A percentile compares a stretch with the other conserved stretches of the same genome.
Conservation (phyloP, 2,113 vertebrate genomes). For the Solea solea region DNA sequence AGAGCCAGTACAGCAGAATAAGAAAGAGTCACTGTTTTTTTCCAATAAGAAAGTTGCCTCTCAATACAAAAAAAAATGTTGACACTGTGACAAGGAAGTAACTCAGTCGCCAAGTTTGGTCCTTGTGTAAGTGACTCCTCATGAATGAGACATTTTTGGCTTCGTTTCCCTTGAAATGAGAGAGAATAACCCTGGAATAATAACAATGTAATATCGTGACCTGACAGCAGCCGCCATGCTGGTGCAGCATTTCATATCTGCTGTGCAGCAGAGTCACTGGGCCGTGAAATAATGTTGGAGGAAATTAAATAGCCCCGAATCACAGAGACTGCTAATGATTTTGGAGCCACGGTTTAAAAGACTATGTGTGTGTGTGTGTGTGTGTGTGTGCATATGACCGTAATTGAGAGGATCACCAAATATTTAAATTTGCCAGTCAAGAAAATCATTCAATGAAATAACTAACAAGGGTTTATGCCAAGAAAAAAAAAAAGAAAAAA, state of each 20-base stretch:
- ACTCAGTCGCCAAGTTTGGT: neutral
- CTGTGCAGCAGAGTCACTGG: slow-evolving; percentile 39
- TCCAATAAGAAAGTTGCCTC: neutral
- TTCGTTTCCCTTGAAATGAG: slow-evolving; percentile 31
- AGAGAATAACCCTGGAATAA: slow-evolving; percentile 42
- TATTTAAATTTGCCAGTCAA: slow-evolving; percentile 7
- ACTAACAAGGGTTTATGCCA: neutral
- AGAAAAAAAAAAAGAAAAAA: neutral
- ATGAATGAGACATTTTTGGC: slow-evolving; percentile 35
- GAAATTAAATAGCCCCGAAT: slow-evolving; percentile 60
- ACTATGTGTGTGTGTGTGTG: slow-evolving; percentile 7
- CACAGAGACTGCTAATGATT: slow-evolving; percentile 40
- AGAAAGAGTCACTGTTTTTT: slow-evolving; percentile 1
- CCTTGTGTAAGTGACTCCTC: slow-evolving; percentile 7
- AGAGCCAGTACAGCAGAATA: neutral
- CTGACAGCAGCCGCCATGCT: slow-evolving; percentile 44
- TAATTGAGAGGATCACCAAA: neutral
- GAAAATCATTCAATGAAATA: neutral
- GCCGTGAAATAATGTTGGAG: slow-evolving; percentile 61
- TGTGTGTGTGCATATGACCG: neutral
- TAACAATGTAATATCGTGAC: slow-evolving; percentile 45
- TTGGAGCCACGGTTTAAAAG: slow-evolving; percentile 31
- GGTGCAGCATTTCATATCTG: slow-evolving; percentile 42
- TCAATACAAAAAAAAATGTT: neutral
- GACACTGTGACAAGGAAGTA: slow-evolving; percentile 1